These are phyloP conservation scores for Drosophila testacea DNA, from an alignment of 2,888 invertebrate species.

Conservation along the genomic window DNA sequence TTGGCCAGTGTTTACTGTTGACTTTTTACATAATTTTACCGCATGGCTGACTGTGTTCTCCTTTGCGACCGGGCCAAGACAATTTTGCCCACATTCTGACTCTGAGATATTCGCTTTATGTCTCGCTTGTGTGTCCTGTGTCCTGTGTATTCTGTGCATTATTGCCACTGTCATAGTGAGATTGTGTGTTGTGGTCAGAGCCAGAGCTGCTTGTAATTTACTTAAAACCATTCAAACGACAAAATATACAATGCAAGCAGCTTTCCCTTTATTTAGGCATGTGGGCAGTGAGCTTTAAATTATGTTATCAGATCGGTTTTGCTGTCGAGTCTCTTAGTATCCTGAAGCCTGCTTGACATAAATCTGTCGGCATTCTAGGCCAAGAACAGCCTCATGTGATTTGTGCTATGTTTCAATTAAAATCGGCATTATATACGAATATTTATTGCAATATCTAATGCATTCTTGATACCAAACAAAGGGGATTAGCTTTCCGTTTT, in stretches of 20 bases:
- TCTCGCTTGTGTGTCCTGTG: slow-evolving; percentile 28
- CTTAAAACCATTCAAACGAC: slow-evolving; percentile 66
- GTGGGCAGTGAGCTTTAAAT: slow-evolving; percentile 43
- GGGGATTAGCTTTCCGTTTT: slow-evolving; percentile 17
- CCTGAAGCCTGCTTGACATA: slow-evolving; percentile 39
- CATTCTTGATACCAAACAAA: neutral
- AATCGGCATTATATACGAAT: slow-evolving; percentile 18
- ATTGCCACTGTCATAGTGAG: slow-evolving; percentile 48
- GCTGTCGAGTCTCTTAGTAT: slow-evolving; percentile 18
- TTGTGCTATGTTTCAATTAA: slow-evolving; percentile 44
- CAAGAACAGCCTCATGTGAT: neutral
- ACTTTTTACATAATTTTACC: slow-evolving; percentile 78
- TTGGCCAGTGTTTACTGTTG: slow-evolving; percentile 56
- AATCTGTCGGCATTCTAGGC: slow-evolving; percentile 40
- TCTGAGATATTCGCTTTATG: slow-evolving; percentile 22
- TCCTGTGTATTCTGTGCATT: slow-evolving; percentile 43
- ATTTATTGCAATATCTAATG: slow-evolving; percentile 6
- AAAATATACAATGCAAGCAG: slow-evolving; percentile 41
- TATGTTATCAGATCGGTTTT: slow-evolving; percentile 58
- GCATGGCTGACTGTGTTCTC: slow-evolving; percentile 68
- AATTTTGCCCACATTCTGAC: slow-evolving; percentile 16
- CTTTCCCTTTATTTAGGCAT: slow-evolving; percentile 1
- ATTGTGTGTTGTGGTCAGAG: slow-evolving; percentile 49
- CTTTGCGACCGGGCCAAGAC: slow-evolving; percentile 42
- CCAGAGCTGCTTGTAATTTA: slow-evolving; percentile 68